These are phyloP conservation scores for Blastobasis lacticolella DNA, from an alignment of 2,888 invertebrate genomes.

Conservation along the genomic window DNA sequence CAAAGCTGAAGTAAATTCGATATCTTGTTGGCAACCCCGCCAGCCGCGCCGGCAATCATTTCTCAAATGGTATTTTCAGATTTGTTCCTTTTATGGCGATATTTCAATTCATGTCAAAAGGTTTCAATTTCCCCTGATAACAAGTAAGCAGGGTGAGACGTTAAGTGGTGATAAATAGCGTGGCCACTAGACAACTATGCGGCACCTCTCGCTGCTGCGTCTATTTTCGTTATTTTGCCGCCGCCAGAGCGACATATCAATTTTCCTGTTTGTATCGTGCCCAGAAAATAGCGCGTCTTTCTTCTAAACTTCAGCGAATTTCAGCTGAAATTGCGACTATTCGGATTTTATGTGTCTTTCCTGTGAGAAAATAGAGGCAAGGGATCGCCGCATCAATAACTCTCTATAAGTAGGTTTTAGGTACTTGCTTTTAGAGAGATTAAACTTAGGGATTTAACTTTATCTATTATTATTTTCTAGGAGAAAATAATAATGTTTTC, in stretches of 20 bases:
- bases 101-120: slow-evolving; percentile 40
- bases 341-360: slow-evolving; percentile 1
- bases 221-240: slow-evolving; percentile 4
- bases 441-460: too few relatives aligned
- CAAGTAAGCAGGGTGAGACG: slow-evolving; percentile 19
- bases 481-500: too few relatives aligned
- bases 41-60: slow-evolving; percentile 30
- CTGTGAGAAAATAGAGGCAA: too few relatives aligned
- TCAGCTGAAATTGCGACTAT: not conserved
- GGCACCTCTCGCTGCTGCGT: not conserved
- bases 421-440: too few relatives aligned
- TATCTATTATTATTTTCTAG: too few relatives aligned
- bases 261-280: not conserved
- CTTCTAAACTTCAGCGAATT: not conserved
- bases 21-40: slow-evolving; percentile 26
- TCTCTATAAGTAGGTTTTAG: too few relatives aligned
- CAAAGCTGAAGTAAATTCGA: slow-evolving; percentile 23
- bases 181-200: slow-evolving; percentile 3
- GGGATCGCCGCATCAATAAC: too few relatives aligned
- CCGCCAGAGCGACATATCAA: not conserved
- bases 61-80: slow-evolving; percentile 35
- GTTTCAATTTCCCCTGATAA: slow-evolving; percentile 37
- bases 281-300: not conserved
- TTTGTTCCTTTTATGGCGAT: slow-evolving; percentile 32
- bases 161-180: slow-evolving; percentile 23